Evolutionary conservation across 2,113 vertebrate genomes (phyloP), one percentile per base, ranked within the genome.

Genomic region (Lamprologus callipterus): DNA sequence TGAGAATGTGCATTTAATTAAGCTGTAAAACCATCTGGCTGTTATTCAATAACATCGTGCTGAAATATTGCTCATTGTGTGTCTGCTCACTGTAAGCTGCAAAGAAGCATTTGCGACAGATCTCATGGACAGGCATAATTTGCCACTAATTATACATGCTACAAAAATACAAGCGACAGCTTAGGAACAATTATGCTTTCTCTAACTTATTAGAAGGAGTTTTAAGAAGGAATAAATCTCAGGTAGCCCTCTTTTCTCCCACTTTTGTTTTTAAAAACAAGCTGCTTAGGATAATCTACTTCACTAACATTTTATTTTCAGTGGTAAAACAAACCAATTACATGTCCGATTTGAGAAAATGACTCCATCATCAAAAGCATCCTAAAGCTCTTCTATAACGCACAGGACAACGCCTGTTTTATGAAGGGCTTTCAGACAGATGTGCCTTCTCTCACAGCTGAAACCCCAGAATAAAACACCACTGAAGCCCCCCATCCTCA

Each of bases 1-100:
- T 23, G 33, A 89, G 85, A 84, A 87, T 68, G 45, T 82, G 82
- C n/a, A 87, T 88, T 88, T 83, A 83, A 91, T 93, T 89, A 84
- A 81, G 51, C 54, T 73, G 70, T 85, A 81, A 83, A 88, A 53
- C 70, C 79, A 91, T 49, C 60, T 92, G 92, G 81, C 82, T 63
- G 85, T 14, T 87, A 55, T 88, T 88, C 82, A 93, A 85, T 84
- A 81, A 82, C 68, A 75, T 78, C 7, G 47, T 78, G 57, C 31
- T 85, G 54, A 92, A 89, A 84, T 84, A 83, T 70, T 81, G 21
- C 49, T 89, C 68, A 51, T 9, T 86, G 85, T 75, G 26, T 63
- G 21, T 85, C 65, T 87, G 49, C 51, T 19, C 23, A 75, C 37
- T 49, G 45, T 26, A 63, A 73, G 16, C 53, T 6, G 31, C 58